A percentile compares a stretch with the other conserved stretches of the same genome.
Conservation (phyloP, 2,888 invertebrate genomes). For the Entomobrya multifasciata region DNA sequence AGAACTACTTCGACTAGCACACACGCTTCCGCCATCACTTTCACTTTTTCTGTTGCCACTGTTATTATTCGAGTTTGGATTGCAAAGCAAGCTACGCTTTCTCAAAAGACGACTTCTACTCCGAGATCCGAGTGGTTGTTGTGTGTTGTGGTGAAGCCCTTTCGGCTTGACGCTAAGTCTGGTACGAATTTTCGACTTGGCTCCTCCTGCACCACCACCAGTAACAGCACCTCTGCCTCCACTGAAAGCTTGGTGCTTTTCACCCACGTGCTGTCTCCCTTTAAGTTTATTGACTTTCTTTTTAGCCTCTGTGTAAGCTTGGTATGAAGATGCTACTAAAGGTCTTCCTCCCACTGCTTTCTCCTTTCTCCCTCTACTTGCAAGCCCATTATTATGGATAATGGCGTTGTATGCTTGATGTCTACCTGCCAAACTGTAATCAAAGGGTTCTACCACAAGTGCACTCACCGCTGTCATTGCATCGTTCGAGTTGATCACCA, state of each 20-base stretch:
- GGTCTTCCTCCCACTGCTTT: conserved; percentile 38
- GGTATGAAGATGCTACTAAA: background rate
- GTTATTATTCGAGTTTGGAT: conserved; percentile 56
- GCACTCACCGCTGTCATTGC: conserved; percentile 79
- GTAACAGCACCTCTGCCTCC: conserved; percentile 56
- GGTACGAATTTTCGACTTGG: conserved; percentile 78
- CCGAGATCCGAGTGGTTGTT: conserved; percentile 65
- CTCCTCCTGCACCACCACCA: conserved; percentile 44
- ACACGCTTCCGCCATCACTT: conserved; percentile 72
- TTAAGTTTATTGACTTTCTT: conserved; percentile 51
- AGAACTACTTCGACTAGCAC: conserved; percentile 72
- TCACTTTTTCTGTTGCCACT: conserved; percentile 66
- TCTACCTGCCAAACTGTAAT: conserved; percentile 33
- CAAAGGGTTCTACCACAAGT: conserved; percentile 72
- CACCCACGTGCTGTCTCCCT: conserved; percentile 5
- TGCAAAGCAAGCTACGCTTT: conserved; percentile 67
- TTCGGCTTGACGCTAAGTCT: conserved; percentile 73
- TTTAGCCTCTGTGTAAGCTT: conserved; percentile 48
- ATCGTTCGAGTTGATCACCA: conserved; percentile 77
- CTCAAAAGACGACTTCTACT: conserved; percentile 72
- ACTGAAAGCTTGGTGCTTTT: background rate
- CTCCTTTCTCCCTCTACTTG: conserved; percentile 57
- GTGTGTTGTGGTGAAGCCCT: conserved; percentile 64
- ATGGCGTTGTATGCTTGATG: conserved; percentile 54
- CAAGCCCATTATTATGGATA: conserved; percentile 70